Percentiles rank a stretch among this genome's conserved stretches.
phyloP scores from a whole-genome alignment of 2,113 vertebrate species.

The Scomber colias region DNA sequence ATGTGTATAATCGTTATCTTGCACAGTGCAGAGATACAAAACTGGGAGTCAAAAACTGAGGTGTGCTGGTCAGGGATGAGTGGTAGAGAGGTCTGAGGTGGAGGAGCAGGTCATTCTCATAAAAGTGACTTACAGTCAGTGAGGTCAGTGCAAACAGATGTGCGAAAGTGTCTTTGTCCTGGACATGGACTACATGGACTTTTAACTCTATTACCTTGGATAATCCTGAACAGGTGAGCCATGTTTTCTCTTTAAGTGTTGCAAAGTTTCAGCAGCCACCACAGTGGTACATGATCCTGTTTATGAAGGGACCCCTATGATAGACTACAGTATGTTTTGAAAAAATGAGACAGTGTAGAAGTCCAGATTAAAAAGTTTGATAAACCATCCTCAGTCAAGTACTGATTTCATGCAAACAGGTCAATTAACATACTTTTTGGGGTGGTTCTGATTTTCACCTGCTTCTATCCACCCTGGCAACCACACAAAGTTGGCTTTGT shows the following conservation, averaged over 20 bases:
- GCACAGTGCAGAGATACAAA: conserved; percentile 11
- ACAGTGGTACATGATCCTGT: conserved; percentile 1
- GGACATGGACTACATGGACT: conserved; percentile 2
- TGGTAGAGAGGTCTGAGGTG: conserved; percentile 6
- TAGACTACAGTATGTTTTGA: background rate
- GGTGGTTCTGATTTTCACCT: background rate
- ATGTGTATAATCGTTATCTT: conserved; percentile 20
- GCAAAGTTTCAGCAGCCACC: conserved; percentile 32
- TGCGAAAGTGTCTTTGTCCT: conserved; percentile 42
- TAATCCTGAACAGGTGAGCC: conserved; percentile 67
- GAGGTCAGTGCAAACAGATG: conserved; percentile 57
- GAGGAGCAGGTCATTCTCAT: conserved; percentile 40
- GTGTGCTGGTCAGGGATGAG: background rate
- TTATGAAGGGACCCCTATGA: conserved; percentile 10
- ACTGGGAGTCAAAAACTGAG: conserved; percentile 13
- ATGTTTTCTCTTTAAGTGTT: conserved; percentile 33
- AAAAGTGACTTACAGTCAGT: conserved; percentile 44
- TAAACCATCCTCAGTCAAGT: background rate
- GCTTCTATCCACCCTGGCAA: background rate
- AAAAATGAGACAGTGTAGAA: background rate
- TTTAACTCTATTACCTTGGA: conserved; percentile 49
- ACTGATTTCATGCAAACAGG: background rate
- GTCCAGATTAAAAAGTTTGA: conserved; percentile 4
- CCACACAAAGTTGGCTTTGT: conserved; percentile 24
- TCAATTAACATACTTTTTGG: too few relatives aligned